Percentiles rank a stretch among this genome's conserved stretches.
phyloP scores from a whole-genome alignment of 1,140 invertebrate species.

The Platyscapa corneri region DNA sequence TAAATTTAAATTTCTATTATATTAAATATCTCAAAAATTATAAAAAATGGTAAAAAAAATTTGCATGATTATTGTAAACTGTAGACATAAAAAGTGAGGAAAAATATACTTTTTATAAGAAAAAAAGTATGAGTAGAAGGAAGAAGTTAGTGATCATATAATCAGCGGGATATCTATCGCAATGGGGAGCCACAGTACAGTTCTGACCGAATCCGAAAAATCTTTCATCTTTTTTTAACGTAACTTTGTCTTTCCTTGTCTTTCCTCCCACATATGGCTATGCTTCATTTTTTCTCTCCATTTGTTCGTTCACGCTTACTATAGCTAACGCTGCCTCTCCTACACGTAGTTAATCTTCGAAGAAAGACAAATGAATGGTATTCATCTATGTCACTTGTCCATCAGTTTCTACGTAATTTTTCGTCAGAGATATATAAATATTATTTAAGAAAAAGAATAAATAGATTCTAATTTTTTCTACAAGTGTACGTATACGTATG shows the following conservation, averaged over 20 bases:
- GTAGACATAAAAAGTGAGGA: background rate
- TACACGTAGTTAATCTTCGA: conserved; percentile 61
- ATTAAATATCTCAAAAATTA: background rate
- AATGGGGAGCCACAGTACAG: conserved; percentile 16
- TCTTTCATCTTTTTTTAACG: conserved; percentile 23
- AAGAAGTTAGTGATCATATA: background rate
- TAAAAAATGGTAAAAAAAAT: background rate
- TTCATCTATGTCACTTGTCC: conserved; percentile 75
- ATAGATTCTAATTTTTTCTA: conserved; percentile 43
- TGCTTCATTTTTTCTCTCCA: background rate
- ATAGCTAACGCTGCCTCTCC: background rate
- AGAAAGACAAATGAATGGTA: conserved; percentile 74
- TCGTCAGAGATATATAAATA: conserved; percentile 57
- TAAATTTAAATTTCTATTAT: background rate
- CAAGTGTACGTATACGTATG: background rate
- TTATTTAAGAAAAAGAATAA: conserved; percentile 52
- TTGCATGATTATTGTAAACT: background rate
- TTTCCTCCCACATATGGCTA: conserved; percentile 3
- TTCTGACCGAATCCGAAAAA: background rate
- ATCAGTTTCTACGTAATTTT: conserved; percentile 70
- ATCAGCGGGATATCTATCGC: conserved; percentile 16
- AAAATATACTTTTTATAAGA: background rate
- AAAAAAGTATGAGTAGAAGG: background rate
- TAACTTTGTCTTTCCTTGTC: conserved; percentile 3
- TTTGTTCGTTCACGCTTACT: conserved; percentile 9